Conservation (phyloP, 2,113 vertebrate genomes). For the Sphaerodactylus townsendi region DNA sequence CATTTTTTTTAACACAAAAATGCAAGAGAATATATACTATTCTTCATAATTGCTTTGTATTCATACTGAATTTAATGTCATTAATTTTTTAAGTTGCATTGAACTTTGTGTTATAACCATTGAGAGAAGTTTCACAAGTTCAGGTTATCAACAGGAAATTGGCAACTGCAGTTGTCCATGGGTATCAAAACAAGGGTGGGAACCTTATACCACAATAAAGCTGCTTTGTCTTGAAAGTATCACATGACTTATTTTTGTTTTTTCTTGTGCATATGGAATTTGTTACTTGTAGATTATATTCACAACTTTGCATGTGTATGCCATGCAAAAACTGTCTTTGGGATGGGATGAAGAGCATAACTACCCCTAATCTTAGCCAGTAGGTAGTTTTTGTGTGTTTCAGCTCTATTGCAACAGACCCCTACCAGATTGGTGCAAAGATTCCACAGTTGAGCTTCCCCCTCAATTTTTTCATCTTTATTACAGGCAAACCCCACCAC, state of each 20-base stretch:
- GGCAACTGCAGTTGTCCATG: neutral
- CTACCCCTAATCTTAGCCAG: neutral
- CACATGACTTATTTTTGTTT: no score
- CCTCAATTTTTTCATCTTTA: neutral
- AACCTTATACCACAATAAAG: no score
- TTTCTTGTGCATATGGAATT: no score
- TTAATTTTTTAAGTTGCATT: no score
- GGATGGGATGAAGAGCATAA: neutral
- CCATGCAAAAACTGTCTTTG: neutral
- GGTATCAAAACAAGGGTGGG: neutral
- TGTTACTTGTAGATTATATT: no score
- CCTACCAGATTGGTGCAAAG: accelerated
- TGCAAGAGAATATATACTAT: neutral
- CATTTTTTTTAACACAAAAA: no score
- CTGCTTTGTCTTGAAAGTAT: no score
- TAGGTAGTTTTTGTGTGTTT: neutral
- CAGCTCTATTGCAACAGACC: neutral
- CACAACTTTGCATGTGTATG: no score
- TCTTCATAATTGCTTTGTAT: neutral
- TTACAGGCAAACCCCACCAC: neutral
- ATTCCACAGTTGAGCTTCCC: accelerated
- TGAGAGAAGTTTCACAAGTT: neutral
- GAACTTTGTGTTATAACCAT: neutral
- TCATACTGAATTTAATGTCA: no score
- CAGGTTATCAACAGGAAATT: neutral